Percentiles rank a stretch among this genome's conserved stretches.
phyloP scores from a whole-genome alignment of 2,888 invertebrate genomes.

The Timema podura region DNA sequence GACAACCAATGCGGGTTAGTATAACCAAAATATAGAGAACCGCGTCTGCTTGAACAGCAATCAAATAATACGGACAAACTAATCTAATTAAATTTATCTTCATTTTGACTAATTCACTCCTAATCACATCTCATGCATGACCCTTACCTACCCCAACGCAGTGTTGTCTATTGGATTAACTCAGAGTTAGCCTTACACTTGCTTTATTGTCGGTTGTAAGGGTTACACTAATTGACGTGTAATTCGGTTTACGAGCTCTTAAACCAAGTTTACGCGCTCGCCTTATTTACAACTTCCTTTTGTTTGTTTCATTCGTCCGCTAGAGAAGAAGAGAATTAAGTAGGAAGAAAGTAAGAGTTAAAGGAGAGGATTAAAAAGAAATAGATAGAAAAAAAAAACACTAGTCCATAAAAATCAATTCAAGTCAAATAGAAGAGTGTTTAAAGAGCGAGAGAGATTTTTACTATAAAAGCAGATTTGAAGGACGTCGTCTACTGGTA shows the following conservation, averaged over 20 bases:
- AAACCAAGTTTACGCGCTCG: constrained; percentile 15
- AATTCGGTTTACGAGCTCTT: constrained; percentile 12
- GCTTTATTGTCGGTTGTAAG: constrained; percentile 12
- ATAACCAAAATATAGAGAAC: too few relatives aligned
- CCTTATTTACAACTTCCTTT: constrained; percentile 9
- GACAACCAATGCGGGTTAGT: too few relatives aligned
- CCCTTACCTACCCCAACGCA: constrained; percentile 6
- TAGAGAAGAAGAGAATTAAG: background rate
- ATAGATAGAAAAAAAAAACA: background rate
- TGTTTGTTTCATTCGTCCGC: background rate
- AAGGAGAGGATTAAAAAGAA: background rate
- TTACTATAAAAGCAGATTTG: background rate
- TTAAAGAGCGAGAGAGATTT: background rate
- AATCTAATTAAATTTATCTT: too few relatives aligned
- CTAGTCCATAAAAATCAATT: constrained; percentile 14
- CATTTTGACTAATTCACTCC: background rate
- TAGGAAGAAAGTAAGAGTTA: background rate
- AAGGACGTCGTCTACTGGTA: too few relatives aligned
- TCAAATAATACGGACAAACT: too few relatives aligned
- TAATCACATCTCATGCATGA: constrained; percentile 9
- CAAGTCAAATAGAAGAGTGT: background rate
- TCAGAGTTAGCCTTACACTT: constrained; percentile 13
- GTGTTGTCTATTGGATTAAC: background rate
- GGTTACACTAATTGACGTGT: constrained; percentile 15
- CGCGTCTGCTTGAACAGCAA: too few relatives aligned